phyloP scores from a whole-genome alignment of 2,113 vertebrate species.

The Tinamus guttatus region DNA sequence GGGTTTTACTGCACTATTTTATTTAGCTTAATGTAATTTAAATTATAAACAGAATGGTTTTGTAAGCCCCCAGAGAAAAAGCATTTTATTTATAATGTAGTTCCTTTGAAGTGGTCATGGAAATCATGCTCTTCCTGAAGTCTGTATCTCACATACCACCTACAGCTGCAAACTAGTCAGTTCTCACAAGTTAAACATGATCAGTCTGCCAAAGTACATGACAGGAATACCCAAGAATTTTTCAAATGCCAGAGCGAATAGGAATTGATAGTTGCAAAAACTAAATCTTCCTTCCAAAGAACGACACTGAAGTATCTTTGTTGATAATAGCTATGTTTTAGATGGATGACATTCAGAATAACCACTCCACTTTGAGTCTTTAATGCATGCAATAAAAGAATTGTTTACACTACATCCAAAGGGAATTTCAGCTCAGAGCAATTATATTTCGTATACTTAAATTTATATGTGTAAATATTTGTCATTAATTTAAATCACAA shows the following conservation, averaged over 20 bases:
- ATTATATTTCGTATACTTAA: neutral
- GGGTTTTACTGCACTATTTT: conserved; percentile 38
- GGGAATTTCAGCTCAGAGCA: neutral
- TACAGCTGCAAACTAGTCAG: conserved; percentile 25
- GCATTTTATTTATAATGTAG: conserved; percentile 59
- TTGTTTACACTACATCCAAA: neutral
- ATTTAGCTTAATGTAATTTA: conserved; percentile 56
- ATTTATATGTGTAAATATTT: neutral
- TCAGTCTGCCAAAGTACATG: neutral
- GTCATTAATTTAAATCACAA: neutral
- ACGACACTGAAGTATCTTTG: neutral
- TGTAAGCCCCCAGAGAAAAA: conserved; percentile 49
- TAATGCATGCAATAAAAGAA: neutral
- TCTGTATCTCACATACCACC: conserved; percentile 23
- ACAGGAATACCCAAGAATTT: neutral
- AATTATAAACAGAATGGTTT: conserved; percentile 63
- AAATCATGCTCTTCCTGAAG: conserved; percentile 37
- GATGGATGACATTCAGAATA: neutral
- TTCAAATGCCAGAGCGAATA: neutral
- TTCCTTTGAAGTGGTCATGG: conserved; percentile 58
- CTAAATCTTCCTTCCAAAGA: neutral
- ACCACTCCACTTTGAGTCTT: neutral
- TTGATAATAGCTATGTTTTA: neutral
- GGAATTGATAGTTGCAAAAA: neutral
- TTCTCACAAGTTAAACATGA: conserved; percentile 1